Percentiles rank a stretch among this genome's conserved stretches.
phyloP scores from a whole-genome alignment of 2,113 vertebrate genomes.

The Cryptotis parvus region DNA sequence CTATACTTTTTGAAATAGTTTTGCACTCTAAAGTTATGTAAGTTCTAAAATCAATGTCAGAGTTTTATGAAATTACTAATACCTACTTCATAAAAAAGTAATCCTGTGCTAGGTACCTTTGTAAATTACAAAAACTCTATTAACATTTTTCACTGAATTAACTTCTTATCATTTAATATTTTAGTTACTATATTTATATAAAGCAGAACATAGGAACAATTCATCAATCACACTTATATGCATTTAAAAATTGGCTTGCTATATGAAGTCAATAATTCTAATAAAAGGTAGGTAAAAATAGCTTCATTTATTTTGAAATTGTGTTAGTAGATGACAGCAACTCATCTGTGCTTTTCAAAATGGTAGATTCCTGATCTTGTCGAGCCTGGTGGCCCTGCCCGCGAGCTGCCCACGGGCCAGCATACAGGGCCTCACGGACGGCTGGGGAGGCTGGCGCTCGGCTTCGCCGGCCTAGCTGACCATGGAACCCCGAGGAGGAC shows the following conservation, averaged over 20 bases:
- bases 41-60: constrained; percentile 2
- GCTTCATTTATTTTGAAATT: not conserved
- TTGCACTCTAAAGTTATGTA: not conserved
- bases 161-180: constrained; percentile 9
- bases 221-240: not conserved
- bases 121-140: not conserved
- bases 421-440: too few species aligned
- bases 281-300: too few species aligned
- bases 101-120: not conserved
- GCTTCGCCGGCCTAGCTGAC: too few species aligned
- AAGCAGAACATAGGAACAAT: not conserved
- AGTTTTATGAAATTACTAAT: not conserved
- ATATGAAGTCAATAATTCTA: not conserved
- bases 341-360: too few species aligned
- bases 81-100: not conserved
- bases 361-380: too few species aligned
- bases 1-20: not conserved
- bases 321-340: not conserved
- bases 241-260: not conserved
- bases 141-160: not conserved
- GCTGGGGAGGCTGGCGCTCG: too few species aligned
- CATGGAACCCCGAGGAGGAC: too few species aligned
- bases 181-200: not conserved
- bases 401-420: too few species aligned
- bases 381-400: too few species aligned